Evolutionary conservation across 2,113 vertebrate genomes (phyloP).

Genomic region (Todiramphus saurophagus): DNA sequence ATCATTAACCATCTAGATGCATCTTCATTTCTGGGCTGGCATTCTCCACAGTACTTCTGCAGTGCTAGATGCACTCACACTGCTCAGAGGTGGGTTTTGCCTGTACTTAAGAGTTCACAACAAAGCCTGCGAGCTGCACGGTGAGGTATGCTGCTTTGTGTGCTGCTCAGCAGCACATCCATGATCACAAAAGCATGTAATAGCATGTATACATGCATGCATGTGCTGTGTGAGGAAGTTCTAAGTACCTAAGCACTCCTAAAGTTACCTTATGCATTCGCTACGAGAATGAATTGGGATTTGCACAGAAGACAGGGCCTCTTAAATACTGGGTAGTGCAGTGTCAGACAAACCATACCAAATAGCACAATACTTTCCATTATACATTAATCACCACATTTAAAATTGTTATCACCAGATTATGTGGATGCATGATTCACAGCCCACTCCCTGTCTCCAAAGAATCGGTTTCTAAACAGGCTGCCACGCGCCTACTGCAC

Average conservation of each 20-base stretch:
- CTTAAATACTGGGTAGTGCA: neutral
- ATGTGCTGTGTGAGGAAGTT: neutral
- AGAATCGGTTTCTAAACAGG: slow-evolving; percentile 83
- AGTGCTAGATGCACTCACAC: neutral
- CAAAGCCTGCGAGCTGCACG: neutral
- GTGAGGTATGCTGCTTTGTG: neutral
- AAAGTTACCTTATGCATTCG: neutral
- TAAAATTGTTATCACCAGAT: slow-evolving; percentile 76
- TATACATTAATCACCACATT: slow-evolving; percentile 71
- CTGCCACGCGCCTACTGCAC: slow-evolving; percentile 94
- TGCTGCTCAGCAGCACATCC: neutral
- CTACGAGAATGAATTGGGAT: neutral
- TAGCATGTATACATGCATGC: neutral
- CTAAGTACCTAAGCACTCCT: neutral
- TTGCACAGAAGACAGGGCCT: neutral
- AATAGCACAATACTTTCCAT: slow-evolving; percentile 71
- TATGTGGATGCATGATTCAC: slow-evolving; percentile 76
- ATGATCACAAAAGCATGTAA: too few relatives aligned
- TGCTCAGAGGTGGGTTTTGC: neutral
- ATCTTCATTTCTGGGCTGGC: neutral
- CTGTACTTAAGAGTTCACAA: neutral
- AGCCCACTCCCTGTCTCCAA: slow-evolving; percentile 74
- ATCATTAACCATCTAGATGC: neutral
- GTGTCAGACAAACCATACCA: slow-evolving; percentile 45
- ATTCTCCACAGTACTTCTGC: neutral